These are phyloP conservation scores for Oenanthe melanoleuca DNA, from an alignment of 2,113 vertebrate genomes.

Conservation along the genomic window DNA sequence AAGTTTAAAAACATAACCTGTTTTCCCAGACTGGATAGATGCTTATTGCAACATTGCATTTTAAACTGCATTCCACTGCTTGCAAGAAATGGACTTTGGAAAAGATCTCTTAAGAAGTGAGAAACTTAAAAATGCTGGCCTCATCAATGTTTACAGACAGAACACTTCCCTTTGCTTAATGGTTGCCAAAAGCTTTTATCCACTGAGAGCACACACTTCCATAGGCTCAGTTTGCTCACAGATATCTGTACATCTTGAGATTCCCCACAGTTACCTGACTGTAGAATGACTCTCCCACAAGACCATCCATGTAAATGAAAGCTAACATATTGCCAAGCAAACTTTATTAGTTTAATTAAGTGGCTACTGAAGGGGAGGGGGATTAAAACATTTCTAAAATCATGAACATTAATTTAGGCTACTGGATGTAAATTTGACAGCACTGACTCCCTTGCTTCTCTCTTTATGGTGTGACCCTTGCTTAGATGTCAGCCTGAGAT, in stretches of 20 bases:
- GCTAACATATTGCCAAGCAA: background rate
- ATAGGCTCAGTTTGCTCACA: background rate
- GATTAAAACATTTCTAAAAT: background rate
- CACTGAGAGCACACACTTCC: background rate
- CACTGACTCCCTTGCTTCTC: background rate
- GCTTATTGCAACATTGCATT: background rate
- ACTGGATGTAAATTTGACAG: background rate
- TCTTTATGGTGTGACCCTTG: background rate
- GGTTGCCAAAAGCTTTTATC: constrained; percentile 1
- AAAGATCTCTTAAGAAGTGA: background rate
- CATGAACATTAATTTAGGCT: background rate
- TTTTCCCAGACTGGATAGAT: background rate
- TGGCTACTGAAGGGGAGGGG: background rate
- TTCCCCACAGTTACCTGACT: background rate
- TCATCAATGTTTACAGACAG: background rate
- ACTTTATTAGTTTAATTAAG: background rate
- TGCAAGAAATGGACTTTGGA: background rate
- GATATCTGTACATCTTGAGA: background rate
- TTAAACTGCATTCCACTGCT: background rate
- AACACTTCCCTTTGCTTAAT: background rate
- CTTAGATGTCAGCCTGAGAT: background rate
- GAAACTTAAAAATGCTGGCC: background rate
- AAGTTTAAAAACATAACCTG: background rate
- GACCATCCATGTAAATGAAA: background rate
- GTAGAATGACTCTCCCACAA: background rate